Percentiles rank a stretch among this genome's conserved stretches.
Conservation (phyloP, 2,888 invertebrate species). For the Ichneumoninae sp. region DNA sequence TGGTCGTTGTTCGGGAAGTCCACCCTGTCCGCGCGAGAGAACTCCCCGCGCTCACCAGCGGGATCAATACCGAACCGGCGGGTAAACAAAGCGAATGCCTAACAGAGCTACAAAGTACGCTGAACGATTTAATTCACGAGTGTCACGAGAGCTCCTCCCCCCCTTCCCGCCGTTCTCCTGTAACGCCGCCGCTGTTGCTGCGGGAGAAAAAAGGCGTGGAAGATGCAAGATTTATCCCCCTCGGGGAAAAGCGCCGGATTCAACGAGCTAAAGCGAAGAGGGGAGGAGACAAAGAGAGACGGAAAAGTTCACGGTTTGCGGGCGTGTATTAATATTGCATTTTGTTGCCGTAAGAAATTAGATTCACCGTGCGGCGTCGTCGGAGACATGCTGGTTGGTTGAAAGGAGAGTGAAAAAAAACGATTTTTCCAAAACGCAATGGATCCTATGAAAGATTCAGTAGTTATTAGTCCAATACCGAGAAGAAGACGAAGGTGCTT, state of each 20-base stretch:
- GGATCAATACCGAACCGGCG: conserved; percentile 72
- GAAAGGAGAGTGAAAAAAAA: not conserved
- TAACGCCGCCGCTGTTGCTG: conserved; percentile 24
- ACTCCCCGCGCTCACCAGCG: conserved; percentile 12
- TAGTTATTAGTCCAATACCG: conserved; percentile 74
- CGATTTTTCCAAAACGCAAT: conserved; percentile 70
- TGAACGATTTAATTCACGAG: conserved; percentile 75
- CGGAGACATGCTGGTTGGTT: conserved; percentile 7
- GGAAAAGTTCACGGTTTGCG: conserved; percentile 71
- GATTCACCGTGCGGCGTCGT: conserved; percentile 70
- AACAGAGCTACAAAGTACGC: conserved; percentile 71
- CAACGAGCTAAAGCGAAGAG: conserved; percentile 43
- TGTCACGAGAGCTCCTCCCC: conserved; percentile 48
- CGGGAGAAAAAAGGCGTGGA: conserved; percentile 44
- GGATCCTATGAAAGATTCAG: conserved; percentile 77
- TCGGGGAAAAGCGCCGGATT: conserved; percentile 61
- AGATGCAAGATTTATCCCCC: conserved; percentile 72
- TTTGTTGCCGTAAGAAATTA: conserved; percentile 76
- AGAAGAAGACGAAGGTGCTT: conserved; percentile 73
- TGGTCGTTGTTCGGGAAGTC: conserved; percentile 17
- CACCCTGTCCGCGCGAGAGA: conserved; percentile 35
- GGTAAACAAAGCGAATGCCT: conserved; percentile 71
- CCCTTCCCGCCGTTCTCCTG: not conserved
- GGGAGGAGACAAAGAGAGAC: conserved; percentile 8
- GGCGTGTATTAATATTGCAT: conserved; percentile 77